Evolutionary conservation across 2,113 vertebrate genomes (phyloP).

Genomic region (Phylloscopus whistleri): DNA sequence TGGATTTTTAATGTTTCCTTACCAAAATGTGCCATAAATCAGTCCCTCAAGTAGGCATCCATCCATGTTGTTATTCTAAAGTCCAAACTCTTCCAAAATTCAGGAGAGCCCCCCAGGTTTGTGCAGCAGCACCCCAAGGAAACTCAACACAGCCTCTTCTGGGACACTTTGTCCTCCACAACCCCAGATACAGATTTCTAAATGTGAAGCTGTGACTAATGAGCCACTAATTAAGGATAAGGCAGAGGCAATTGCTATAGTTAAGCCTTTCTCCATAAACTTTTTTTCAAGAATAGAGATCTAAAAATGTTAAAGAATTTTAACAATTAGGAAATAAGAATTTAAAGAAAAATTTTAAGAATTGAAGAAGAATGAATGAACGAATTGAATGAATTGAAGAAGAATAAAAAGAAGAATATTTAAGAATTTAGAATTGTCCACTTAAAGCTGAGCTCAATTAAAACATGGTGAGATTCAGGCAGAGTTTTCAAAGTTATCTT

Average conservation of each 20-base stretch:
- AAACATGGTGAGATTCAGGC: background rate
- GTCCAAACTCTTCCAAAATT: background rate
- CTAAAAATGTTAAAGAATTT: background rate
- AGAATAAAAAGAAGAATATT: background rate
- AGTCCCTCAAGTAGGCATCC: background rate
- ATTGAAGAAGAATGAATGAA: background rate
- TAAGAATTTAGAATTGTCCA: background rate
- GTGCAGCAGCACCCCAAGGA: background rate
- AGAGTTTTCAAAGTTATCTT: background rate
- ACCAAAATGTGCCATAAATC: background rate
- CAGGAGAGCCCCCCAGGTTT: background rate
- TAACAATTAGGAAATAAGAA: background rate
- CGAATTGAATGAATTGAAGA: background rate
- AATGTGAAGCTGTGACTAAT: background rate
- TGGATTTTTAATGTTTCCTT: background rate
- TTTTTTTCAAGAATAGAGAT: background rate
- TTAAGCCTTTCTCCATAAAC: background rate
- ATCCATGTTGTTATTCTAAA: background rate
- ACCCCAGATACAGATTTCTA: accelerated
- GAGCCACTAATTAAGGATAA: background rate
- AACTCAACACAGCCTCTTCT: accelerated
- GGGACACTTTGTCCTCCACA: background rate
- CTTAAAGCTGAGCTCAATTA: background rate
- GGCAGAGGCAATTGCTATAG: background rate
- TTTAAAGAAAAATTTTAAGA: background rate